Evolutionary conservation across 2,888 invertebrate species (phyloP), one percentile per base, ranked within the genome.

Genomic region (Zele albiditarsus): DNA sequence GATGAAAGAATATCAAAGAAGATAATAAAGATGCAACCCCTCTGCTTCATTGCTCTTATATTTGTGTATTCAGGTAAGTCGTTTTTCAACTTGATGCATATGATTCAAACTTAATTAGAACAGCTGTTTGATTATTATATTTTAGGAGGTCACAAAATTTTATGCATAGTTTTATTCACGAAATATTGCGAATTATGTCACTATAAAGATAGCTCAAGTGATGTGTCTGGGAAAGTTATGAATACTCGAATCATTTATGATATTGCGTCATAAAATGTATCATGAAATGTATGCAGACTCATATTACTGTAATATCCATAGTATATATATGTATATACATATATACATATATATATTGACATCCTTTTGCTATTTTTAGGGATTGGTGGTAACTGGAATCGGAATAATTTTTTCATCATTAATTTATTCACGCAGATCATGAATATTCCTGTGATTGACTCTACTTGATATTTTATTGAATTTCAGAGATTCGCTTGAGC

Each of bases 401-500:
- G 5, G 20, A 42, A 60, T 10, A 58, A 25, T 58, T 8, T 58
- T 8, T 4, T 14, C 10, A 53, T 28, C n/a, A 12, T 14, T 25
- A 5, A 53, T 6, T 46, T 12, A 53, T 38, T 38, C 20, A 12
- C 10, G 8, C 6, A 20, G 2, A 65, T 25, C 1, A n/a, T 38
- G 12, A 12, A 38, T 12, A 25, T 23, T 25, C 2, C 8, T 20
- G 14, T 28, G 6, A 14, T 16, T 33, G 10, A 33, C n/a, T 31
- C n/a, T 12, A 20, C 33, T 31, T 25, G 20, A 14, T 23, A 33
- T 27, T 49, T 57, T 46, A 2, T 33, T n/a, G 2, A 28, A 46
- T 84, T 80, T 58, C 79, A 84, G 85, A 79, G 68, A 38, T 81
- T 33, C 79, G 71, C 38, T 28, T 67, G 62, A 80, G 74, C 38